Evolutionary conservation across 2,888 invertebrate species (phyloP), one percentile per base, ranked within the genome.

Genomic region (Lobophora halterata): DNA sequence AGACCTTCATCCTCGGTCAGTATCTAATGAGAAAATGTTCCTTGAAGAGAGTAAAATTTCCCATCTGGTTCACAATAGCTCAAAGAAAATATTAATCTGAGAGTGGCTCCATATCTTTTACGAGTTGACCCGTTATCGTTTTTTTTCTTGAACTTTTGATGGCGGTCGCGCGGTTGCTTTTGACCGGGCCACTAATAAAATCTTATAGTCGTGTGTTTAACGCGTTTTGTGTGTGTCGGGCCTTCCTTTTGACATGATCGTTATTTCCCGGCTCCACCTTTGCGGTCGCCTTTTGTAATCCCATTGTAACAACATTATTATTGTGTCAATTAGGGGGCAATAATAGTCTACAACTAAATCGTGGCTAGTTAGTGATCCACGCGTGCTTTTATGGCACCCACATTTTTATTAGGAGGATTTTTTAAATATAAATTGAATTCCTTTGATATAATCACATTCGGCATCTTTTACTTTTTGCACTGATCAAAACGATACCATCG

Each of bases 161-260:
- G 81, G 75, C 74, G 80, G 74, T 74, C 77, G 66, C 75, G 82
- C 82, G 83, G 81, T 79, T 79, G 83, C 82, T 81, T 83, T 86
- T 82, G 83, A 81, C 87, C 79, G 75, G 71, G 69, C 76, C 79
- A 82, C 87, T 83, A 87, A 87, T 87, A 87, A 87, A 87, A 87
- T 81, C 81, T 87, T 87, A 87, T 85, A 82, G 81, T 82, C 79
- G 86, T 86, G 77, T 86, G 87, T 83, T 87, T 86, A 83, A 85
- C 86, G 85, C 85, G 78, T 77, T 82, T 80, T 79, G 73, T 71
- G 67, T 81, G 76, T 78, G 86, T 81, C 85, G 86, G 85, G 58
- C 80, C 82, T 79, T 77, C 79, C 75, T 82, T 86, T 85, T 83
- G 85, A 86, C 85, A 83, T 77, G 79, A 80, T 83, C 79, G 79